Conservation (phyloP, 2,888 invertebrate genomes). For the Hypomecis punctinalis region DNA sequence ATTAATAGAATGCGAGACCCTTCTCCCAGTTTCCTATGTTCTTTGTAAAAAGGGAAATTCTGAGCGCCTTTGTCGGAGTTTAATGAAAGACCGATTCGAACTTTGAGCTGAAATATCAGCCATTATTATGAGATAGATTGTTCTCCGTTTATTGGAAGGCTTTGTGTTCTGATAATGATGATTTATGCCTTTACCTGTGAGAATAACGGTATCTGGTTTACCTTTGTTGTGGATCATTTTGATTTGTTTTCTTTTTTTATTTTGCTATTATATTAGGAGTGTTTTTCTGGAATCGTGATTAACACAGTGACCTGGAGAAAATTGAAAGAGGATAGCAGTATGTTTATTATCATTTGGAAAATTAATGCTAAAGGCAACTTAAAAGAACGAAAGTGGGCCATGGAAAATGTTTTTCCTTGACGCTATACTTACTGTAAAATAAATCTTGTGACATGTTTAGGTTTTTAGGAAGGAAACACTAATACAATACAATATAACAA, state of each 20-base stretch:
- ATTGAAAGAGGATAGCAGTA: too few species aligned
- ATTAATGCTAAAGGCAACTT: too few species aligned
- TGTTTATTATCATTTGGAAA: too few species aligned
- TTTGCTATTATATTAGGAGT: neutral
- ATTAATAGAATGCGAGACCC: slow-evolving; percentile 27
- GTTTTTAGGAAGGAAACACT: too few species aligned
- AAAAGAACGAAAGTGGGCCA: too few species aligned
- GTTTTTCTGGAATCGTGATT: too few species aligned
- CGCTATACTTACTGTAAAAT: too few species aligned
- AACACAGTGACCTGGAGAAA: too few species aligned
- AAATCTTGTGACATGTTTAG: too few species aligned
- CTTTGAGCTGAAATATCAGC: slow-evolving; percentile 30
- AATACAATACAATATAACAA: too few species aligned
- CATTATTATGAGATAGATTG: slow-evolving; percentile 31
- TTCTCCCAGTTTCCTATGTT: slow-evolving; percentile 27
- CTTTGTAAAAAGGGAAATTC: slow-evolving; percentile 32
- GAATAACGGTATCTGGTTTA: neutral
- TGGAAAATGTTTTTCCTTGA: too few species aligned
- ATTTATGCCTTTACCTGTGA: slow-evolving; percentile 8
- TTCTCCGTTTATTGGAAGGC: slow-evolving; percentile 18
- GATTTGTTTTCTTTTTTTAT: neutral
- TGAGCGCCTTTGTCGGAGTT: slow-evolving; percentile 32
- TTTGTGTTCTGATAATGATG: slow-evolving; percentile 19
- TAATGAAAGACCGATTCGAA: slow-evolving; percentile 33
- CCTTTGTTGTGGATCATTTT: neutral